Evolutionary conservation across 2,113 vertebrate genomes (phyloP), one percentile per base, ranked within the genome.

Genomic region (Arenaria interpres): DNA sequence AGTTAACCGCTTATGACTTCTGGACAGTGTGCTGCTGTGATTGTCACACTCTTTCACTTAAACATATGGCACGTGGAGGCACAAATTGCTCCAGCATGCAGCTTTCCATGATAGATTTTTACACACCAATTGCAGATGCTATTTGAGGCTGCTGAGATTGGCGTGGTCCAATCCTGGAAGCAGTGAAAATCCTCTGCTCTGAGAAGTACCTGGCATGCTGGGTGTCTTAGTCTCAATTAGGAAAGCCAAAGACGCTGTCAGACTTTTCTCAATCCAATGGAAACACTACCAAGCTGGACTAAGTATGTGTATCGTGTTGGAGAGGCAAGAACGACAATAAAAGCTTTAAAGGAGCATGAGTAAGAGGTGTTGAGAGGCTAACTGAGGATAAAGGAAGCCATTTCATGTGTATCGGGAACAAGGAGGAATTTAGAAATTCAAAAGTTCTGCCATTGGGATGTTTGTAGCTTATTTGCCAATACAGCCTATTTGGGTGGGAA

Each of bases 11-110:
- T 91, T 94, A 91, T 76, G 97, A 92, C 86, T 97, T 90, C 84
- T 96, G 95, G 89, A 92, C 89, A 93, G 89, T 89, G 86, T 79
- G 66, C 92, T 95, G 94, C 95, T 97, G 97, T 93, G 96, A 91
- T 89, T 94, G 95, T 93, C 94, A 89, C 76, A 95, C 51, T 91
- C 62, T 93, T 96, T 91, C 68, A 45, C 77, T 97, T 95, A 95
- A 96, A 95, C 87, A 89, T 96, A 95, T 85, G 95, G 92, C 77
- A 78, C 32, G 2, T 57, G 71, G 89, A 92, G 91, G 89, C 84
- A 76, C 35, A 95, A 96, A 96, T 71, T 95, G 82, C 81, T 89
- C 63, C 84, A 85, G 84, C 74, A 66, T 77, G 74, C 84, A 91
- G 91, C 62, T 94, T 95, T 89, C 41, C 57, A 54, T 63, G 71